A percentile compares a stretch with the other conserved stretches of the same genome.
Evolutionary conservation across 2,797 vertebrate species (phyloP).

Genomic region (Chrysolophus pictus): DNA sequence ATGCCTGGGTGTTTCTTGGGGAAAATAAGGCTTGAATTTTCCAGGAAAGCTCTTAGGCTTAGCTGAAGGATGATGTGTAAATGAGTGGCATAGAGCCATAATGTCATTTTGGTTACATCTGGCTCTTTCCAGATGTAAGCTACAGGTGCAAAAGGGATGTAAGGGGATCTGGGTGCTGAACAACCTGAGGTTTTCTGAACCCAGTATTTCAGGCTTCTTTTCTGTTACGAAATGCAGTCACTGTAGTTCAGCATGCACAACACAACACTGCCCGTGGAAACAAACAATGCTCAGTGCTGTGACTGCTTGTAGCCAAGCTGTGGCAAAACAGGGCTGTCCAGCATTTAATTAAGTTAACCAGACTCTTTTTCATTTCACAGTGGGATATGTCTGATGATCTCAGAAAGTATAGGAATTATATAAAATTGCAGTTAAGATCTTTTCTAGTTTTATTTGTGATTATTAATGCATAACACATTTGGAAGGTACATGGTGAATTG

Average conservation of each 20-base stretch:
- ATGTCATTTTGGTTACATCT: neutral
- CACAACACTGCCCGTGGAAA: constrained; percentile 8
- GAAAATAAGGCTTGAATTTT: neutral
- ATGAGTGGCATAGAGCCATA: neutral
- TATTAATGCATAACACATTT: neutral
- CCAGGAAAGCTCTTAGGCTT: neutral
- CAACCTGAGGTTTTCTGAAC: neutral
- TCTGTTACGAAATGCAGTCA: neutral
- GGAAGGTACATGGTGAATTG: neutral
- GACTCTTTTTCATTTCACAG: neutral
- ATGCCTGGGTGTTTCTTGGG: neutral
- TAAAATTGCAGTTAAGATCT: neutral
- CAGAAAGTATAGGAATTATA: neutral
- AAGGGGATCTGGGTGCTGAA: neutral
- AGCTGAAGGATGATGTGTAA: neutral
- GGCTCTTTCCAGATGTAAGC: neutral
- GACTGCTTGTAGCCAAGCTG: neutral
- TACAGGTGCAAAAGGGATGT: neutral
- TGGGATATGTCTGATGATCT: neutral
- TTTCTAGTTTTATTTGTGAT: neutral
- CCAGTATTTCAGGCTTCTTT: neutral
- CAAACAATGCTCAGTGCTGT: neutral
- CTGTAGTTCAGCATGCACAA: neutral
- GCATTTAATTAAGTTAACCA: neutral
- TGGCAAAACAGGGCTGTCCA: neutral